Percentiles rank a stretch among this genome's conserved stretches.
Evolutionary conservation across 2,797 vertebrate genomes (phyloP).

Genomic region (Pempheris klunzingeri): DNA sequence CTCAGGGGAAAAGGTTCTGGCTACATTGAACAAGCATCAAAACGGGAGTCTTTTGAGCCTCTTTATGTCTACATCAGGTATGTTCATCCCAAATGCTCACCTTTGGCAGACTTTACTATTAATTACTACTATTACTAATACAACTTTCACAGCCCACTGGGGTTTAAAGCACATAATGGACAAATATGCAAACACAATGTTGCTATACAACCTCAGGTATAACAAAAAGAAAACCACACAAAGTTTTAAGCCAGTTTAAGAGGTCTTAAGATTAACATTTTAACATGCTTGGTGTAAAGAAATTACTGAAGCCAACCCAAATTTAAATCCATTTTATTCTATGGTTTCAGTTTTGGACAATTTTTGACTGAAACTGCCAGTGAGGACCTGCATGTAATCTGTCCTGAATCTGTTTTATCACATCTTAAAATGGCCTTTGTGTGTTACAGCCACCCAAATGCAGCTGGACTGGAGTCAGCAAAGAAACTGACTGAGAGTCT

Average conservation of each 20-base stretch:
- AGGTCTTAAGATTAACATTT: too few relatives aligned
- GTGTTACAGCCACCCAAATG: slow-evolving; percentile 85
- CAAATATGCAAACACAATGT: background rate
- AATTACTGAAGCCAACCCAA: background rate
- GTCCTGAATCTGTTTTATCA: background rate
- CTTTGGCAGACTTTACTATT: background rate
- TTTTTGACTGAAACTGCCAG: background rate
- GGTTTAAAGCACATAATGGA: background rate
- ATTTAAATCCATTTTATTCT: background rate
- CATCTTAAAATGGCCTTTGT: slow-evolving; percentile 28
- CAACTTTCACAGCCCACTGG: background rate
- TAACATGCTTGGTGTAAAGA: background rate
- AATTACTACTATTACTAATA: too few relatives aligned
- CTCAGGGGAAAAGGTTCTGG: slow-evolving; percentile 87
- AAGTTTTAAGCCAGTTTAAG: background rate
- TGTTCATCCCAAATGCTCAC: background rate
- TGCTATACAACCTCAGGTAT: background rate
- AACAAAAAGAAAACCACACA: background rate
- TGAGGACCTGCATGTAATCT: background rate
- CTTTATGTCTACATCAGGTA: slow-evolving; percentile 90
- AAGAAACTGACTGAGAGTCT: slow-evolving; percentile 88
- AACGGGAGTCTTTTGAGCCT: slow-evolving; percentile 88
- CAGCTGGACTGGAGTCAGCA: slow-evolving; percentile 84
- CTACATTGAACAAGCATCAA: slow-evolving; percentile 89
- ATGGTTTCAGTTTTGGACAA: background rate